These are phyloP conservation scores for Tamias sibiricus DNA, from an alignment of 2,113 vertebrate species.

Conservation along the genomic window DNA sequence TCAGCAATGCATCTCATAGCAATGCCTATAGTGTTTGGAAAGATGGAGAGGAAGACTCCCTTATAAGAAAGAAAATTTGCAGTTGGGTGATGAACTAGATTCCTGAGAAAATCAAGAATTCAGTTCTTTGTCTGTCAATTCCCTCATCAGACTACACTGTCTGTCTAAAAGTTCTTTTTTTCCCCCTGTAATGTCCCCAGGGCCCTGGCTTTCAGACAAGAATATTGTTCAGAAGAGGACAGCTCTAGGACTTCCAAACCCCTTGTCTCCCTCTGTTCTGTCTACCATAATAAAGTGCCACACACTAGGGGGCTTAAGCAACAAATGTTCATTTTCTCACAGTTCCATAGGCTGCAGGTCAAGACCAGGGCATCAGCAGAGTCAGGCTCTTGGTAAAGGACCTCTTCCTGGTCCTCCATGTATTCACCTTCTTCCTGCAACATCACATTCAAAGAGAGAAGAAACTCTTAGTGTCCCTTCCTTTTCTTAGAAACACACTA, in stretches of 20 bases:
- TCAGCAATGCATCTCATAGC: not conserved
- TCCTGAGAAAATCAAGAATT: not conserved
- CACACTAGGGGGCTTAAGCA: not conserved
- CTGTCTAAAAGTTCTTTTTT: not conserved
- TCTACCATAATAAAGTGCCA: not conserved
- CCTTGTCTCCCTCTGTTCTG: not conserved
- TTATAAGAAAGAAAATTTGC: conserved; percentile 11
- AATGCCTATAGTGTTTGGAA: not conserved
- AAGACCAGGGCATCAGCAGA: not conserved
- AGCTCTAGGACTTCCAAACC: not conserved
- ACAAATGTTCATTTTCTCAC: not conserved
- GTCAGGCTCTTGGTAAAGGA: not conserved
- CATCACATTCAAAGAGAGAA: not conserved
- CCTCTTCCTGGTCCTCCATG: not conserved
- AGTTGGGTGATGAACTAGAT: not conserved
- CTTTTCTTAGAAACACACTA: not conserved
- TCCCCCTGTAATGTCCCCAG: not conserved
- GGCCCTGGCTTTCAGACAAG: not conserved
- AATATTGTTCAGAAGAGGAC: not conserved
- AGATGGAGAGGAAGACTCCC: not conserved
- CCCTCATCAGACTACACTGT: not conserved
- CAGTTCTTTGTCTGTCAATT: not conserved
- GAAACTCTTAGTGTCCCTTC: not conserved
- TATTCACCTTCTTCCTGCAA: not conserved
- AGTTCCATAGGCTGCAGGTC: not conserved